Base-by-base conservation (phyloP, 2,797 vertebrate genomes). In the Silurus lanzhouensis region DNA sequence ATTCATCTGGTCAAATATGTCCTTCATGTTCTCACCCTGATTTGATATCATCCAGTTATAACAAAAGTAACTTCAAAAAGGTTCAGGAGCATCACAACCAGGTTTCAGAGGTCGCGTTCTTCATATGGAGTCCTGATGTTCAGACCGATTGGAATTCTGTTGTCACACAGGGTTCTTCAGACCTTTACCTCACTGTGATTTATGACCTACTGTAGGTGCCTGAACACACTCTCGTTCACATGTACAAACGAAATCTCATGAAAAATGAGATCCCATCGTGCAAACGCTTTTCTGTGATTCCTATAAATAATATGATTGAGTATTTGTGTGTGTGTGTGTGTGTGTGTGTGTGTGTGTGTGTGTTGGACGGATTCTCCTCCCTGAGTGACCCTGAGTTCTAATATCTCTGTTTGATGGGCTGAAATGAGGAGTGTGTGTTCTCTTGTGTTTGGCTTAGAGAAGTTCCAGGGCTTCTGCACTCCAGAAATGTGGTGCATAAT, bases 81-180 rank as follows among this genome's bases (percentile, higher is more conserved):
- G 27, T 31, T 55, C 60, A 25, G 61, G 71, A 31, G 27, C 1
- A 15, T 78, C 38, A 70, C 20, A 27, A 76, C 78, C 15, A 68
- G 78, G 31, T 83, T 78, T 44, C n/a, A 31, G 52, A 25, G 25
- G 22, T n/a, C 8, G 38, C 13, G 61, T 79, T 63, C 25, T 22
- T 71, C 10, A 81, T 58, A 60, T 52, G 25, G 52, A 58, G 55
- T 60, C 71, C 19, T 76, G 61, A 25, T 25, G 57, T 82, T 83
- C 84, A 80, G 60, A 63, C n/a, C 60, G 44, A 72, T 84, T 78
- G 78, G 83, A 77, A 77, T 20, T 64, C 61, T 83, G 52, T 5
- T 70, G 55, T 78, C 58, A 38, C 27, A 38, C 17, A 63, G 83
- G 52, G 86, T 57, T 58, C 52, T 63, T 55, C 74, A 83, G 68